Conservation (phyloP, 2,888 invertebrate genomes). For the Thysanoteuthis rhombus region DNA sequence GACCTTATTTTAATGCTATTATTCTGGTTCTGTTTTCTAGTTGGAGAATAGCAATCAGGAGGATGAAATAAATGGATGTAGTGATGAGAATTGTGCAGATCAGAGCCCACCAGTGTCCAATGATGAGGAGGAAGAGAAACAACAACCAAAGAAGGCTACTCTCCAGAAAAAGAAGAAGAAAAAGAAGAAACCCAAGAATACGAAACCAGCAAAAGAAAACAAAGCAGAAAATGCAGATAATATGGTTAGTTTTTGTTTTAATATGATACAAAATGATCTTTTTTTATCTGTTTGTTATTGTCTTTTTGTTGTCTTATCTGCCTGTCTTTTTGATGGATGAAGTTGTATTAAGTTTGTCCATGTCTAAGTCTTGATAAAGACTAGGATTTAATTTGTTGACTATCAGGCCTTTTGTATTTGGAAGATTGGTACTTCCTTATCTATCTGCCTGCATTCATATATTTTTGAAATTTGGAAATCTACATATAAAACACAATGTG, state of each 20-base stretch:
- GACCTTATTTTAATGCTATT: background rate
- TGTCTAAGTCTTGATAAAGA: too few relatives aligned
- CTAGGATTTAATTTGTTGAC: too few relatives aligned
- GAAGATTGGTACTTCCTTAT: too few relatives aligned
- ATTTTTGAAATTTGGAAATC: too few relatives aligned
- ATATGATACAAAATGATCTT: background rate
- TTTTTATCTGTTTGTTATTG: background rate
- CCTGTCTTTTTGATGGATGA: too few relatives aligned
- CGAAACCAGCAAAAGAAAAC: background rate
- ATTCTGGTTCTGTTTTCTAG: constrained; percentile 35
- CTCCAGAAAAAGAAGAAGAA: constrained; percentile 19
- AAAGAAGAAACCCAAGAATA: constrained; percentile 27
- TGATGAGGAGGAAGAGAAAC: constrained; percentile 34
- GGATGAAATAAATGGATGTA: background rate
- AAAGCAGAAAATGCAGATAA: background rate
- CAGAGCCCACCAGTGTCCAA: constrained; percentile 31
- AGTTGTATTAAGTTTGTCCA: too few relatives aligned
- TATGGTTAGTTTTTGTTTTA: background rate
- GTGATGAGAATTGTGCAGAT: constrained; percentile 36
- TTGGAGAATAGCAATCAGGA: constrained; percentile 33
- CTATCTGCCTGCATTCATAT: too few relatives aligned
- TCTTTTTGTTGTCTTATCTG: background rate
- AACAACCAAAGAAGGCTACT: constrained; percentile 18
- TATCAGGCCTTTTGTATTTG: too few relatives aligned
- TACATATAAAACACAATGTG: too few relatives aligned